Percentiles rank a stretch among this genome's conserved stretches.
Conservation (phyloP, 2,797 vertebrate species). For the Hapalemur alaotrensis region DNA sequence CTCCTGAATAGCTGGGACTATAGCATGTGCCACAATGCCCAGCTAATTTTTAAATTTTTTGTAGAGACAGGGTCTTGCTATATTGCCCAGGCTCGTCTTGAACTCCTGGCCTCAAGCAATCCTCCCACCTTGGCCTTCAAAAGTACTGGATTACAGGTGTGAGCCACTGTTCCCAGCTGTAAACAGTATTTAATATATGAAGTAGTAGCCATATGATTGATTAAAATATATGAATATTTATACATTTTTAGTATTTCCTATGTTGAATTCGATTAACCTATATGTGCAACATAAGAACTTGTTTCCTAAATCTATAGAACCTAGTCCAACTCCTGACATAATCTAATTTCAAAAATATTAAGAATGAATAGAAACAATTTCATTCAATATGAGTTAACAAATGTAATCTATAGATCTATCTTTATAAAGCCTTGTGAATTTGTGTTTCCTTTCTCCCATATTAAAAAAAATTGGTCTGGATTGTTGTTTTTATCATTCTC, state of each 20-base stretch:
- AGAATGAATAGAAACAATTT: neutral
- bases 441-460: neutral
- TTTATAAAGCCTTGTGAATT: neutral
- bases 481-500: neutral
- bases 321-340: neutral
- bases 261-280: neutral
- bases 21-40: too few relatives aligned
- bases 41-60: too few relatives aligned
- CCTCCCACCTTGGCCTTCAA: neutral
- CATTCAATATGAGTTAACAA: neutral
- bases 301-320: neutral
- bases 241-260: neutral
- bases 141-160: neutral
- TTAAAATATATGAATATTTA: neutral
- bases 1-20: neutral
- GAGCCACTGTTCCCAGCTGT: neutral
- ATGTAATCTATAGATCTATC: neutral
- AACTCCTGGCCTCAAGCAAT: neutral
- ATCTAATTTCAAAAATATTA: neutral
- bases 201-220: neutral
- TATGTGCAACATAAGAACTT: neutral
- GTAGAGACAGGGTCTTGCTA: neutral
- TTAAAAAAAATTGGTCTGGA: neutral
- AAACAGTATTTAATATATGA: constrained; percentile 5
- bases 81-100: neutral